Evolutionary conservation across 2,113 vertebrate genomes (phyloP).

Genomic region (Maccullochella peelii): DNA sequence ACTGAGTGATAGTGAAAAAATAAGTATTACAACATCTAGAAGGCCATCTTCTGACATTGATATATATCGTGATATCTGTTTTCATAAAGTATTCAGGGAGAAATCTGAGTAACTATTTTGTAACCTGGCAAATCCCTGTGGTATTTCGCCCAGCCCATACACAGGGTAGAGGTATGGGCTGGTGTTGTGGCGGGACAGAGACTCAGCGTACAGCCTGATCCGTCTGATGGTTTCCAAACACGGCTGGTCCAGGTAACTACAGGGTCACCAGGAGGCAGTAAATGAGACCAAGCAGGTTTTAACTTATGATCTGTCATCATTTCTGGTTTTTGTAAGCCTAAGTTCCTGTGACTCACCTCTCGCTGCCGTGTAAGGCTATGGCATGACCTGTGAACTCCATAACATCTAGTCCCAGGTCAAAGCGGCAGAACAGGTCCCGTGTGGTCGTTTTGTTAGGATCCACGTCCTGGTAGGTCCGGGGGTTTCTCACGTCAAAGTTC

Average conservation of each 20-base stretch:
- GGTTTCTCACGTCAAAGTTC: constrained; percentile 90
- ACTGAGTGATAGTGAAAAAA: neutral
- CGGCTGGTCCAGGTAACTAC: constrained; percentile 84
- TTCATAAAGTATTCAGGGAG: neutral
- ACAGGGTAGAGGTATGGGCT: constrained; percentile 85
- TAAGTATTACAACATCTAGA: neutral
- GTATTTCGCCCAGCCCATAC: constrained; percentile 83
- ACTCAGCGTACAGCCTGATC: constrained; percentile 83
- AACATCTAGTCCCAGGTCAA: constrained; percentile 92
- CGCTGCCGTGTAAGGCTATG: constrained; percentile 91
- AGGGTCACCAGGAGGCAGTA: constrained; percentile 1
- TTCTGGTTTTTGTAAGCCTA: neutral
- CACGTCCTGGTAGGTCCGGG: constrained; percentile 89
- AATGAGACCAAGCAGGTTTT: neutral
- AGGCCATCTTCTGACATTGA: neutral
- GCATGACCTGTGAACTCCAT: constrained; percentile 94
- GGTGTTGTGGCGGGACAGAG: constrained; percentile 73
- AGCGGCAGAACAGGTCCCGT: constrained; percentile 91
- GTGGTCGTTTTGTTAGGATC: constrained; percentile 90
- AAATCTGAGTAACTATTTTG: neutral
- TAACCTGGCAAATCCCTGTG: constrained; percentile 84
- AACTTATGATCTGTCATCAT: neutral
- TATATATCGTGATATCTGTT: neutral
- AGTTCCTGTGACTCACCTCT: constrained; percentile 87
- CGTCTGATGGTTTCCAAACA: constrained; percentile 79